These are phyloP conservation scores for Pristionchus maxplancki DNA, from an alignment of 2,888 invertebrate genomes.

Conservation along the genomic window DNA sequence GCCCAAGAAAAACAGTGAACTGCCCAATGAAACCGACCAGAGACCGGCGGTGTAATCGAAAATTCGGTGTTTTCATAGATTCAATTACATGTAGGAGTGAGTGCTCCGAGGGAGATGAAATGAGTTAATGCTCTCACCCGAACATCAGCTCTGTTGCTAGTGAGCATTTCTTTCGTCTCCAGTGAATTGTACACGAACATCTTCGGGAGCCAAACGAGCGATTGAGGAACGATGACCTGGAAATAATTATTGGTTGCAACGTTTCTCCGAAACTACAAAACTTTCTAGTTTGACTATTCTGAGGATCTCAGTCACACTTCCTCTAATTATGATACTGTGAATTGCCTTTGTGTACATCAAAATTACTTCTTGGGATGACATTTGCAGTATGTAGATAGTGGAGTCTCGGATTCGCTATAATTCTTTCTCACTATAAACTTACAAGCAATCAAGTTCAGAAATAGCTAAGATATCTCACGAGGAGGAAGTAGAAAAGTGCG, in stretches of 20 bases:
- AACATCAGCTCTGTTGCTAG: slow-evolving; percentile 69
- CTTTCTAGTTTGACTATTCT: not conserved
- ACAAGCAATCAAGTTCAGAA: too few species aligned
- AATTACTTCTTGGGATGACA: not conserved
- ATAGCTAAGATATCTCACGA: not conserved
- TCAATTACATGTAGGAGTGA: not conserved
- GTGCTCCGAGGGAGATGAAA: not conserved
- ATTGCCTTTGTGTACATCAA: not conserved
- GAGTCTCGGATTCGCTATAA: too few species aligned
- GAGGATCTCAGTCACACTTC: too few species aligned
- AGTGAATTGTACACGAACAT: slow-evolving; percentile 73
- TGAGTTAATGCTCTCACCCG: slow-evolving; percentile 53
- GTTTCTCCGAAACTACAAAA: not conserved
- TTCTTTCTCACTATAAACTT: too few species aligned
- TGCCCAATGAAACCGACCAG: not conserved
- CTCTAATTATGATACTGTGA: not conserved
- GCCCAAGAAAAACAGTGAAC: not conserved
- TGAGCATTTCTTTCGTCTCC: slow-evolving; percentile 74
- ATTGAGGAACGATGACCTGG: slow-evolving; percentile 69
- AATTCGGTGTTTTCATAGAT: slow-evolving; percentile 30
- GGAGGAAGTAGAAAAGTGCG: not conserved
- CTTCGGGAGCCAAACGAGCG: slow-evolving; percentile 73
- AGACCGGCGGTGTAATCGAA: not conserved
- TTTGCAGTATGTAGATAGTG: too few species aligned
- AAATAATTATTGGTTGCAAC: not conserved